These are phyloP conservation scores for Ceuthmochares aereus DNA, from an alignment of 2,113 vertebrate genomes.

Conservation along the genomic window DNA sequence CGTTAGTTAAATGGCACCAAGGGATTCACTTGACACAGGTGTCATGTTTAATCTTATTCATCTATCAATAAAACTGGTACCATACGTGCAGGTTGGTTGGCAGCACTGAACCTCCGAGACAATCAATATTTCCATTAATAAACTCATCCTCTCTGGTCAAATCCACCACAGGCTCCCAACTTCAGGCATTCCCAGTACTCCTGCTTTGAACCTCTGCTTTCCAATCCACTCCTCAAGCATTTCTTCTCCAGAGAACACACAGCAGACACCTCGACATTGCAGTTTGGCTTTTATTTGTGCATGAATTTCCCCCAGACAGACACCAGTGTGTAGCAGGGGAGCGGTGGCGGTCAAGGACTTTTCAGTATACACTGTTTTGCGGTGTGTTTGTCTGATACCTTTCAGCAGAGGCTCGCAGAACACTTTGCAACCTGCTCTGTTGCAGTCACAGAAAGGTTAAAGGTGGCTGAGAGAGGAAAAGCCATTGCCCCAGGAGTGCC, in stretches of 20 bases:
- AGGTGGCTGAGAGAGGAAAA: not conserved
- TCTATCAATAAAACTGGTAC: slow-evolving; percentile 82
- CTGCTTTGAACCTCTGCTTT: not conserved
- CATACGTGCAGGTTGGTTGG: slow-evolving; percentile 69
- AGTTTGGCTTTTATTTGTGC: not conserved
- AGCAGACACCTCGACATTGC: not conserved
- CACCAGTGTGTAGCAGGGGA: not conserved
- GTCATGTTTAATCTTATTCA: slow-evolving; percentile 85
- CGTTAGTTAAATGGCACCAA: slow-evolving; percentile 75
- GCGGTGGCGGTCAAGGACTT: not conserved
- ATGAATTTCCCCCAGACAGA: not conserved
- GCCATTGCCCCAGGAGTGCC: fast-evolving
- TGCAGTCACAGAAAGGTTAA: not conserved
- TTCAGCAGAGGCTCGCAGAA: not conserved
- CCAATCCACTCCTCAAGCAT: not conserved
- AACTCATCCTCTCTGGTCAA: slow-evolving; percentile 46
- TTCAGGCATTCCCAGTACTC: not conserved
- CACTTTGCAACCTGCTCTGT: not conserved
- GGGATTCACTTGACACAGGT: slow-evolving; percentile 82
- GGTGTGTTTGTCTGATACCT: not conserved
- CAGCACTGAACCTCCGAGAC: slow-evolving; percentile 64
- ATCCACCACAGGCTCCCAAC: not conserved
- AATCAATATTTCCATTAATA: slow-evolving; percentile 76
- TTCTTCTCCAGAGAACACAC: not conserved
- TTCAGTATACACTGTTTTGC: not conserved